Base-by-base conservation (phyloP, 2,888 invertebrate genomes). In the Rotaria magnacalcarata region DNA sequence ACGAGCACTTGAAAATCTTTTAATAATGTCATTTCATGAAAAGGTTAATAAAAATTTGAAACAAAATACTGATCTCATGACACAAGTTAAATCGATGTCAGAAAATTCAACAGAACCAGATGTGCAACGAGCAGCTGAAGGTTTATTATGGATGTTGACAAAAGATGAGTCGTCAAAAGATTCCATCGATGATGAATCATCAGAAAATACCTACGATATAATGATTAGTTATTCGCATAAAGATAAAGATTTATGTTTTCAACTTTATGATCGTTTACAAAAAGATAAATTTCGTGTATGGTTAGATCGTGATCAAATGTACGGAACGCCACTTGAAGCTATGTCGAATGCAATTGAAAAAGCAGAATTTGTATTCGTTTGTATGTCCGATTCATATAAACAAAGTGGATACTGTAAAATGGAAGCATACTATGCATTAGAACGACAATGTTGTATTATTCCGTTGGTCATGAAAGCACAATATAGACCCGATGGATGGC, bases 401-500 rank as follows among this genome's bases (percentile, higher is more conserved):
- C 84, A 84, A 43, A 84, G 84, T 58, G 54, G 43, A 19, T 56
- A 84, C 27, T 84, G 84, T 43, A 41, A 58, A 54, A 41, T 47
- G 41, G 84, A 84, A 58, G 84, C 84, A 24, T 41, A 84, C 34
- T 84, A 84, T 58, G 54, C 84, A 11, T 50, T 52, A 21, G 56
- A 84, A 58, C 47, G 54, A 21, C 54, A 84, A 54, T 41, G 58
- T 21, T 47, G 21, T 11, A 47, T 84, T 11, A 84, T 84, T 52
- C 84, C 84, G 41, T 43, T 84, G 24, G n/a, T 84, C 19, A 27
- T 84, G 54, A 54, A 52, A 43, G 5, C 47, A 41, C 34, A 58
- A 56, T 84, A 84, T 84, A 34, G 58, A 24, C 84, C 84, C 8
- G 84, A 84, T 58, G 84, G 84, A 54, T 84, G 84, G 84, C 52